Conservation (phyloP, 2,888 invertebrate species). For the Neoaliturus tenellus region DNA sequence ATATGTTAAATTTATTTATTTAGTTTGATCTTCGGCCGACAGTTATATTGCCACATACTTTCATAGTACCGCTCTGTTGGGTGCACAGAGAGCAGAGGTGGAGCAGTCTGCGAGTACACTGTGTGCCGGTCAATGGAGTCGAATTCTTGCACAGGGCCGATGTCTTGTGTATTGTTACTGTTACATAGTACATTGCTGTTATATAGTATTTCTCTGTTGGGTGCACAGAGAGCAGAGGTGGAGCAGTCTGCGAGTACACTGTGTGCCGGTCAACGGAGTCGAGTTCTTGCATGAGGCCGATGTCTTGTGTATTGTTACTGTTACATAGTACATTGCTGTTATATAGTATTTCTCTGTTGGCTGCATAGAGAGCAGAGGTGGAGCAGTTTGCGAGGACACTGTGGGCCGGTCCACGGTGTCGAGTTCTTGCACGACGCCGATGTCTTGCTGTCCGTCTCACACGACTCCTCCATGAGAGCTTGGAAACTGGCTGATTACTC, state of each 20-base stretch:
- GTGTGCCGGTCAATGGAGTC: slow-evolving; percentile 82
- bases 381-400: slow-evolving; percentile 81
- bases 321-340: too few species aligned
- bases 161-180: too few species aligned
- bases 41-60: too few species aligned
- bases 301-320: too few species aligned
- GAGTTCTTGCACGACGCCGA: slow-evolving; percentile 77
- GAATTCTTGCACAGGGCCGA: slow-evolving; percentile 77
- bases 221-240: slow-evolving; percentile 37
- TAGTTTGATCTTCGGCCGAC: too few species aligned
- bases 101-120: slow-evolving; percentile 81
- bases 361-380: slow-evolving; percentile 36
- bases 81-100: slow-evolving; percentile 37
- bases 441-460: slow-evolving; percentile 83
- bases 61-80: too few species aligned
- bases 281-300: slow-evolving; percentile 77
- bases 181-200: too few species aligned
- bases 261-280: slow-evolving; percentile 82
- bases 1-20: too few species aligned
- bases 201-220: too few species aligned
- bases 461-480: slow-evolving; percentile 85
- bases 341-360: too few species aligned
- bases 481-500: slow-evolving; percentile 84
- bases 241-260: slow-evolving; percentile 81
- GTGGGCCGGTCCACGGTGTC: slow-evolving; percentile 82